Conservation (phyloP, 2,113 vertebrate genomes). For the Gadus macrocephalus region DNA sequence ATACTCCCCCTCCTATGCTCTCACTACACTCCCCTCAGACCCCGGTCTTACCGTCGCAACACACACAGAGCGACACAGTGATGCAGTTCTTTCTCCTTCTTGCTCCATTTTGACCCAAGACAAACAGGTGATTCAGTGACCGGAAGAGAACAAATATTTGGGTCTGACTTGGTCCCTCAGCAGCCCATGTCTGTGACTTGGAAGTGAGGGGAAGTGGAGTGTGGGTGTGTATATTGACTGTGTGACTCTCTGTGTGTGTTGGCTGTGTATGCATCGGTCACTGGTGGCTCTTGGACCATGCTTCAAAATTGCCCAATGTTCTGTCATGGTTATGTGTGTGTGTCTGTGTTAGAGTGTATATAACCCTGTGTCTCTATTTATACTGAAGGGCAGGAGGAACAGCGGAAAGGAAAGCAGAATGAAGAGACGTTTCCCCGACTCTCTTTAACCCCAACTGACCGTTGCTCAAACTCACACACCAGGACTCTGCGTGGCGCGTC, state of each 20-base stretch:
- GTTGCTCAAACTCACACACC: no score
- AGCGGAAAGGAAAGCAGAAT: no score
- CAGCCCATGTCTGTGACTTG: neutral
- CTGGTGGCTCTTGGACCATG: constrained; percentile 17
- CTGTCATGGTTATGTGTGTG: constrained; percentile 34
- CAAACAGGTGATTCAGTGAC: constrained; percentile 64
- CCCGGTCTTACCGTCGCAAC: no score
- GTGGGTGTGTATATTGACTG: no score
- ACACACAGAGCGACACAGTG: constrained; percentile 43
- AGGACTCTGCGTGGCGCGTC: neutral
- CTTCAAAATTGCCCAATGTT: constrained; percentile 42
- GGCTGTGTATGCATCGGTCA: constrained; percentile 14
- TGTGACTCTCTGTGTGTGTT: constrained; percentile 21
- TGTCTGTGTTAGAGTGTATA: no score
- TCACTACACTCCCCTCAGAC: no score
- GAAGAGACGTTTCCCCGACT: no score
- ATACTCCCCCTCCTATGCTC: no score
- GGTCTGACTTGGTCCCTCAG: constrained; percentile 23
- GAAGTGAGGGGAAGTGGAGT: no score
- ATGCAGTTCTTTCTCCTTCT: constrained; percentile 19
- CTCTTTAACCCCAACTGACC: no score
- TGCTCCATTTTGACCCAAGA: constrained; percentile 59
- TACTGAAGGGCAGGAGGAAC: no score
- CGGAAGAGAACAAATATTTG: constrained; percentile 30
- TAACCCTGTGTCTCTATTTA: no score